Evolutionary conservation across 2,113 vertebrate species (phyloP).

Genomic region (Prionailurus viverrinus): DNA sequence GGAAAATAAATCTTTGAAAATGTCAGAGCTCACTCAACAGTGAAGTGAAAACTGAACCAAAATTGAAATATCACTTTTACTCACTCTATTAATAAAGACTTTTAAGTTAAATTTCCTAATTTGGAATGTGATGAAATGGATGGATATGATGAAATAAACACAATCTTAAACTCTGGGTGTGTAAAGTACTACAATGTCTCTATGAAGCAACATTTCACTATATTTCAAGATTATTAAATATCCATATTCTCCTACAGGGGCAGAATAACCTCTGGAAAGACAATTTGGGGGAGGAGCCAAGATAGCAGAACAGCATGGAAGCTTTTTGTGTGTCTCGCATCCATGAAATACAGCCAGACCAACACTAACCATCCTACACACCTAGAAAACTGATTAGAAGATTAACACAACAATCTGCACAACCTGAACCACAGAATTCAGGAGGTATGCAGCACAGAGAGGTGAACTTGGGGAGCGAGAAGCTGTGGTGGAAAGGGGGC

Average conservation of each 20-base stretch:
- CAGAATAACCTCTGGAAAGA: not conserved
- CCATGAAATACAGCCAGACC: too few relatives aligned
- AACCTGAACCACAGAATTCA: too few relatives aligned
- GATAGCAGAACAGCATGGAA: too few relatives aligned
- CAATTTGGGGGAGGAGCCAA: not conserved
- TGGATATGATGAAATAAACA: not conserved
- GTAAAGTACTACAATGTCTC: not conserved
- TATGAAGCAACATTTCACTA: not conserved
- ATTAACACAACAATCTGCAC: too few relatives aligned
- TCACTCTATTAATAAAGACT: not conserved
- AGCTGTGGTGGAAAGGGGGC: too few relatives aligned
- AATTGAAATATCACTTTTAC: conserved; percentile 13
- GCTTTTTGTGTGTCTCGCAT: too few relatives aligned
- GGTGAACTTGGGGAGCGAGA: too few relatives aligned
- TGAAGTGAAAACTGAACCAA: not conserved
- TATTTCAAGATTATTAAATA: not conserved
- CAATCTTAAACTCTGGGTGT: not conserved
- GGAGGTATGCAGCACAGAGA: too few relatives aligned
- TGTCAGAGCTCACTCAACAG: not conserved
- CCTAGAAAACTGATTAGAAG: too few relatives aligned
- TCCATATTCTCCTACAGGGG: not conserved
- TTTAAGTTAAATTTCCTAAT: not conserved
- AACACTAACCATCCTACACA: too few relatives aligned
- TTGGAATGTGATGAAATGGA: not conserved
- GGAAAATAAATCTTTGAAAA: not conserved